These are phyloP conservation scores for Gnathonemus longibarbis DNA, from an alignment of 2,113 vertebrate genomes.

Conservation along the genomic window DNA sequence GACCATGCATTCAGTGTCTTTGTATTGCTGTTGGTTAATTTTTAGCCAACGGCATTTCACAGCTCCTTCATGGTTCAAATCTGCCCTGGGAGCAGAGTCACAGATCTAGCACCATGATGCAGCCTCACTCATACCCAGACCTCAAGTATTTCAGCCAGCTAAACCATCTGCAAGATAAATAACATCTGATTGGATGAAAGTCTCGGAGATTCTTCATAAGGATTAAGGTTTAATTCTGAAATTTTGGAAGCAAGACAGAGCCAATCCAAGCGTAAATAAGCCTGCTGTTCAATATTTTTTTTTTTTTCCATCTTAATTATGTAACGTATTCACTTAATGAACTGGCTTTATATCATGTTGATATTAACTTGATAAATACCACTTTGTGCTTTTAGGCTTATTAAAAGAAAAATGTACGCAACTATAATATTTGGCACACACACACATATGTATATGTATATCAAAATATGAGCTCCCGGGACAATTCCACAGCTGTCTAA, in stretches of 20 bases:
- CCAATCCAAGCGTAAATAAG: not conserved
- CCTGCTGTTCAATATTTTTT: not conserved
- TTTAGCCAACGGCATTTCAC: not conserved
- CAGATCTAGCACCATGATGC: conserved; percentile 22
- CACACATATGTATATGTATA: not conserved
- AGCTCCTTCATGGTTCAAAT: not conserved
- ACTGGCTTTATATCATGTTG: not conserved
- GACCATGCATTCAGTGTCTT: not conserved
- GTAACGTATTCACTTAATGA: not conserved
- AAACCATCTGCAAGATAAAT: conserved; percentile 43
- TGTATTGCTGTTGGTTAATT: not conserved
- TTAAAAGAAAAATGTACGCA: not conserved
- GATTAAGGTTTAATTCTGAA: conserved; percentile 39
- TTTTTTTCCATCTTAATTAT: not conserved
- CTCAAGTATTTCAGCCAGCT: conserved; percentile 22
- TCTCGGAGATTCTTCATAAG: conserved; percentile 45
- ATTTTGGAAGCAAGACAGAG: conserved; percentile 15
- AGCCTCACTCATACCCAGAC: not conserved
- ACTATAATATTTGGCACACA: not conserved
- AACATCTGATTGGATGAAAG: conserved; percentile 35
- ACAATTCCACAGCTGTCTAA: not conserved
- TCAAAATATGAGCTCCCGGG: not conserved
- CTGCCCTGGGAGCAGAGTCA: not conserved
- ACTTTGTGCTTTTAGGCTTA: not conserved
- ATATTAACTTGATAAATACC: not conserved